These are phyloP conservation scores for Zoanthus gigantus DNA, from an alignment of 92 coral and sea anemone species.

Conservation along the genomic window DNA sequence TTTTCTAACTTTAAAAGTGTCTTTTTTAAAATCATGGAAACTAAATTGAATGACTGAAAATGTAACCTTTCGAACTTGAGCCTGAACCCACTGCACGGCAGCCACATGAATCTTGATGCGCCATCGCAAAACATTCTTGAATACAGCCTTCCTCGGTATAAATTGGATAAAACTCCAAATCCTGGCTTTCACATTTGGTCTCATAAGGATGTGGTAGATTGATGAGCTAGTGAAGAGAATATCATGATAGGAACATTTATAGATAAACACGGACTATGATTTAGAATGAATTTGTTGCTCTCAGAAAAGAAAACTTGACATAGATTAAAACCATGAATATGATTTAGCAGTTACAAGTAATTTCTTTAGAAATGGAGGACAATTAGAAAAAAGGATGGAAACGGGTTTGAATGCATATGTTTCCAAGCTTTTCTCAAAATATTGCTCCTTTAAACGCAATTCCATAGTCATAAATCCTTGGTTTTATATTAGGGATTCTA, in stretches of 20 bases:
- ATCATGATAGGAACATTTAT: not conserved
- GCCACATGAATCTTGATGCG: not conserved
- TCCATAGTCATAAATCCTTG: no score
- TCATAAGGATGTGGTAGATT: conserved; percentile 27
- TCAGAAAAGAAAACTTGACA: not conserved
- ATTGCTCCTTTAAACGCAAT: no score
- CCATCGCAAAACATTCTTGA: not conserved
- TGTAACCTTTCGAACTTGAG: not conserved
- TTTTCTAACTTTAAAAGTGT: no score
- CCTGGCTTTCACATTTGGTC: conserved; percentile 34
- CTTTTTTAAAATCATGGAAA: not conserved
- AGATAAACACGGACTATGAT: not conserved
- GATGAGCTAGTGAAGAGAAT: conserved; percentile 1
- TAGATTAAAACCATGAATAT: no score
- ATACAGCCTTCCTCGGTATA: conserved; percentile 27
- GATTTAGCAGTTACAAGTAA: no score
- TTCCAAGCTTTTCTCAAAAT: no score
- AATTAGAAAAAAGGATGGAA: no score
- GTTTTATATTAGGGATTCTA: no score
- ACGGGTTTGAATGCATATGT: no score
- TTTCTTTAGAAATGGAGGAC: no score
- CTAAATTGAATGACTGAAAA: not conserved
- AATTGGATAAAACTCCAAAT: not conserved
- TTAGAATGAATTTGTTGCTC: not conserved
- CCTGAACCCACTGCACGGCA: not conserved